Evolutionary conservation across 2,797 vertebrate species (phyloP), one percentile per base, ranked within the genome.

Genomic region (Cetoscarus ocellatus): DNA sequence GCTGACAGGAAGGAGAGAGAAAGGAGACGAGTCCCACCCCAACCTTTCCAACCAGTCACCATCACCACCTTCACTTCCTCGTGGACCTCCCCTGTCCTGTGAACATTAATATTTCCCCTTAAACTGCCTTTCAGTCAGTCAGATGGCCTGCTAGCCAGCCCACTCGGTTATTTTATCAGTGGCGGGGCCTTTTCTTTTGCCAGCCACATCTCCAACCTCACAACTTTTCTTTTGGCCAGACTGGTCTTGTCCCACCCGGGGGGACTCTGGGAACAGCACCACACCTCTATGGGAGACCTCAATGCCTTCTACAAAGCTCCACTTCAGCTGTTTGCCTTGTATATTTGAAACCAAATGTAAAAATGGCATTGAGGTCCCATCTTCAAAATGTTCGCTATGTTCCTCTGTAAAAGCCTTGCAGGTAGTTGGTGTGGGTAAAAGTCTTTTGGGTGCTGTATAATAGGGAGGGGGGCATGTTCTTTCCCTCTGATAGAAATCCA

Each of bases 71-170:
- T 91, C 91, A 90, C 86, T 77, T 84, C 71, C 75, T 71, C 14
- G 55, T 83, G 80, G 79, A 82, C 84, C 77, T 70, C 86, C 68
- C 85, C 77, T 79, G 79, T 86, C 83, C 91, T 74, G 82, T 88
- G 90, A 88, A 91, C 92, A 92, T 93, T 92, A 89, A 90, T 77
- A 85, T 70, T 75, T 77, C 82, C 88, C 79, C 78, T 76, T 84
- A 75, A 89, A 85, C 79, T 80, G 68, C 75, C 82, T 70, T 60
- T 79, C 64, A 67, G 77, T 77, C 50, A 48, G 60, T 10, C 60
- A 12, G 44, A 19, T 19, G 10, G 56, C 56, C 54, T 40, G 38
- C 54, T 11, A 48, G 49, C 51, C 54, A 19, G 54, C 38, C 54
- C 12, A 42, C 76, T 78, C 40, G 15, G 57, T 18, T 57, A 12